A percentile compares a stretch with the other conserved stretches of the same genome.
These are phyloP conservation scores for Triplophysa tibetana DNA, from an alignment of 2,113 vertebrate genomes.

Conservation along the genomic window DNA sequence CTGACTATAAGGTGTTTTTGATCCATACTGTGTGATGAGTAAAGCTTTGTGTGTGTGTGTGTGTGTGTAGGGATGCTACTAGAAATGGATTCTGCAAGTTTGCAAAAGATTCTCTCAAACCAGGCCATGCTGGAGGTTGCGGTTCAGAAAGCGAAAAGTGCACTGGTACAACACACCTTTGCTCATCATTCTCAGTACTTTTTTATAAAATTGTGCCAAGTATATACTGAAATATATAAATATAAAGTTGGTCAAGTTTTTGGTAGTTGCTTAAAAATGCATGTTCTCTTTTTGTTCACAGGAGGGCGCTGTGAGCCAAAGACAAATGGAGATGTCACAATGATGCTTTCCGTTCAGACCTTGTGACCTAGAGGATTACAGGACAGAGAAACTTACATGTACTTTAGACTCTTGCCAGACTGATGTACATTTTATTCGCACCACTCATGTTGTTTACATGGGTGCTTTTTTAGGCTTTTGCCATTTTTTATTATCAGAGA, in stretches of 20 bases:
- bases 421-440: background rate
- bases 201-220: no score
- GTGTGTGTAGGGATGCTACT: slow-evolving; percentile 74
- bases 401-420: background rate
- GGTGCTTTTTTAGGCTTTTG: background rate
- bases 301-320: slow-evolving; percentile 2
- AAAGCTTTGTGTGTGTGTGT: background rate
- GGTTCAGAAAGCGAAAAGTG: slow-evolving; percentile 73
- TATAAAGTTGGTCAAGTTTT: no score
- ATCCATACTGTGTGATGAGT: background rate
- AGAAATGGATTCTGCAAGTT: slow-evolving; percentile 70
- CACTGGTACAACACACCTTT: slow-evolving; percentile 45
- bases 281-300: slow-evolving; percentile 23
- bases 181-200: no score
- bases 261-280: background rate
- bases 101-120: slow-evolving; percentile 68
- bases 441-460: background rate
- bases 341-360: background rate
- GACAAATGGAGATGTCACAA: background rate
- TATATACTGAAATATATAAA: no score
- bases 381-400: background rate
- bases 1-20: background rate
- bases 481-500: background rate
- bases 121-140: slow-evolving; percentile 66
- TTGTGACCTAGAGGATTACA: background rate